Conservation (phyloP, 30 jellyfish, hydroid and myxozoan species). For the Aurelia aurita region DNA sequence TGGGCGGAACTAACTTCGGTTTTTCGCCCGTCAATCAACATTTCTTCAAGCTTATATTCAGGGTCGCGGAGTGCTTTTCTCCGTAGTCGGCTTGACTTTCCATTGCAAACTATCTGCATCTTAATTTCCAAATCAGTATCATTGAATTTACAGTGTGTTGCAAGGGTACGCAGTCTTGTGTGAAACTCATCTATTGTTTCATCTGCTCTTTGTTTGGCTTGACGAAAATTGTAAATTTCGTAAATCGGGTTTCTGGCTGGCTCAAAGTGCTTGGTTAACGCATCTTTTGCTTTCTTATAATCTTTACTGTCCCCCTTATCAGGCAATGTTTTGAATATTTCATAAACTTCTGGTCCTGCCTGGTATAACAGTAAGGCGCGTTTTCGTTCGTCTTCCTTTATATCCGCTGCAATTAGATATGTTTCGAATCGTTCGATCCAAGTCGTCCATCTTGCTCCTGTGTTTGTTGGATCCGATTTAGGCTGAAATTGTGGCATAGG, state of each 20-base stretch:
- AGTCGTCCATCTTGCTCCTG: slow-evolving; percentile 42
- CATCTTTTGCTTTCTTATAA: slow-evolving; percentile 55
- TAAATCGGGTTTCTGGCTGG: slow-evolving; percentile 36
- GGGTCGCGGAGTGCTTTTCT: slow-evolving; percentile 24
- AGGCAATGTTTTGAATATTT: slow-evolving; percentile 35
- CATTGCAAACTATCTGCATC: neutral
- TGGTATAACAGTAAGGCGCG: slow-evolving; percentile 54
- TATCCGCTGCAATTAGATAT: slow-evolving; percentile 52
- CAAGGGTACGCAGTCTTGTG: slow-evolving; percentile 5
- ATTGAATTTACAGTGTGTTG: neutral
- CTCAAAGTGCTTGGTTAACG: slow-evolving; percentile 55
- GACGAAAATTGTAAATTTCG: slow-evolving; percentile 42
- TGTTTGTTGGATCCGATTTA: slow-evolving; percentile 36
- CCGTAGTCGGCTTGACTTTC: neutral
- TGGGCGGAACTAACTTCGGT: slow-evolving; percentile 36
- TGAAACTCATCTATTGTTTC: neutral
- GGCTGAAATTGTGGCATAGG: slow-evolving; percentile 62
- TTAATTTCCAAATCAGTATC: slow-evolving; percentile 1
- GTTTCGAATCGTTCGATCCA: slow-evolving; percentile 65
- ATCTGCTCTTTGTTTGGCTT: slow-evolving; percentile 17
- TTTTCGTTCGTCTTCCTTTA: slow-evolving; percentile 26
- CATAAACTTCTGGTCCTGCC: slow-evolving; percentile 55
- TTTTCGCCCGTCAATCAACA: slow-evolving; percentile 32
- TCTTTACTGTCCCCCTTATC: slow-evolving; percentile 38
- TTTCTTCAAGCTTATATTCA: slow-evolving; percentile 12